Evolutionary conservation across 2,113 vertebrate genomes (phyloP).

Genomic region (Silurus asotus): DNA sequence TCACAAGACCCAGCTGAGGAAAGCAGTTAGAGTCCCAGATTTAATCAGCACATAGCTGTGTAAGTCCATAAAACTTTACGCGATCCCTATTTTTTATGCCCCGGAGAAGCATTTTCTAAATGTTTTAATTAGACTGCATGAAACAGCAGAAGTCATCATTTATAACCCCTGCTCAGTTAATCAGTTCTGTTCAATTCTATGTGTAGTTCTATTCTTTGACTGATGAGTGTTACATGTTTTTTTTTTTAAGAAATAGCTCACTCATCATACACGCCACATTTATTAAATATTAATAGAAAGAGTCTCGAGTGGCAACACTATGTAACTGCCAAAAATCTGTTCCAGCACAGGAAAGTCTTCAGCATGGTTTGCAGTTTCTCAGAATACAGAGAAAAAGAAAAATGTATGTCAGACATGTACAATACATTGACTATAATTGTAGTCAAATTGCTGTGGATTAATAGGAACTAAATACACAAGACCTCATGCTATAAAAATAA

Average conservation of each 20-base stretch:
- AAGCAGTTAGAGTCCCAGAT: slow-evolving; percentile 49
- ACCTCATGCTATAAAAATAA: neutral
- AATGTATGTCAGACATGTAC: no score
- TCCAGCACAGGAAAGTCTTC: neutral
- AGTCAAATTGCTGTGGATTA: neutral
- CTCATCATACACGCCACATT: neutral
- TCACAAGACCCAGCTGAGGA: slow-evolving; percentile 43
- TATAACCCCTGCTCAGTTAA: neutral
- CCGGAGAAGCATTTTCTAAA: slow-evolving; percentile 34
- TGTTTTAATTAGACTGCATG: slow-evolving; percentile 45
- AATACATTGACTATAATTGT: no score
- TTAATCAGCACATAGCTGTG: slow-evolving; percentile 63
- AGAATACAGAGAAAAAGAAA: neutral
- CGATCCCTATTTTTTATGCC: slow-evolving; percentile 47
- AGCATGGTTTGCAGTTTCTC: neutral
- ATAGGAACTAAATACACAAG: neutral
- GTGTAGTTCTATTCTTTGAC: neutral
- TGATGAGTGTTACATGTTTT: no score
- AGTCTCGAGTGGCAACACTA: neutral
- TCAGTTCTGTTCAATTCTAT: neutral
- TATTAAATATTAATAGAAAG: neutral
- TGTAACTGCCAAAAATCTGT: no score
- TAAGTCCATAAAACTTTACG: slow-evolving; percentile 62
- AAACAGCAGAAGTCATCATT: slow-evolving; percentile 32
- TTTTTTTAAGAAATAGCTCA: neutral